Evolutionary conservation across 2,113 vertebrate species (phyloP).

Genomic region (Pardalotus punctatus): DNA sequence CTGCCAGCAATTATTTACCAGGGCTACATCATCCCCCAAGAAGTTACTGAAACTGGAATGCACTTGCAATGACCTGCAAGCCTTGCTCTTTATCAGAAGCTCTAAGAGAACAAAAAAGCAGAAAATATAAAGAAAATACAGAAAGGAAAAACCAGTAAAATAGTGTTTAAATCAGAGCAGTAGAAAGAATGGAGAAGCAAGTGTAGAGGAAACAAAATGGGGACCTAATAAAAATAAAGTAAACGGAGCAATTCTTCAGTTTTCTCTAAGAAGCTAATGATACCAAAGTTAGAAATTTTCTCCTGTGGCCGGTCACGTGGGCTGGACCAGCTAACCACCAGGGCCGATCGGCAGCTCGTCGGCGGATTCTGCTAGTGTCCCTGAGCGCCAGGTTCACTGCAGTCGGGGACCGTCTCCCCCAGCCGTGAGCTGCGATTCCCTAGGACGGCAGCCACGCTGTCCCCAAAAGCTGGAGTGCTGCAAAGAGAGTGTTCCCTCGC

Average conservation of each 20-base stretch:
- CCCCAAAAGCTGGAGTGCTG: too few relatives aligned
- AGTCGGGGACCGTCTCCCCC: too few relatives aligned
- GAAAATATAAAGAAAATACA: neutral
- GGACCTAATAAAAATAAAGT: neutral
- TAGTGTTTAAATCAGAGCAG: neutral
- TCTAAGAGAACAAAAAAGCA: neutral
- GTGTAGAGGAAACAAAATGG: neutral
- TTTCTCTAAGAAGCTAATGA: neutral
- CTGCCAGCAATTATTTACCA: neutral
- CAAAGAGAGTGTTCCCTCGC: too few relatives aligned
- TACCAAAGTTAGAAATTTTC: neutral
- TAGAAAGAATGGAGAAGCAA: neutral
- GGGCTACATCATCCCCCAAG: neutral
- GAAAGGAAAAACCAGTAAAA: neutral
- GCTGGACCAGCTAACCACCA: too few relatives aligned
- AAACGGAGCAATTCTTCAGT: neutral
- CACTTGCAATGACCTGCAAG: neutral
- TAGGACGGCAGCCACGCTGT: too few relatives aligned
- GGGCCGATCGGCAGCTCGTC: too few relatives aligned
- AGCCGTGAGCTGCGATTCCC: too few relatives aligned
- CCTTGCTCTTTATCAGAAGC: neutral
- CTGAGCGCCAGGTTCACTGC: too few relatives aligned
- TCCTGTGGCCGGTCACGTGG: too few relatives aligned
- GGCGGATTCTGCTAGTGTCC: too few relatives aligned
- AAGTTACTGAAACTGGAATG: neutral